A percentile compares a stretch with the other conserved stretches of the same genome.
Conservation (phyloP, 2,113 vertebrate species). For the Nycticebus coucang region DNA sequence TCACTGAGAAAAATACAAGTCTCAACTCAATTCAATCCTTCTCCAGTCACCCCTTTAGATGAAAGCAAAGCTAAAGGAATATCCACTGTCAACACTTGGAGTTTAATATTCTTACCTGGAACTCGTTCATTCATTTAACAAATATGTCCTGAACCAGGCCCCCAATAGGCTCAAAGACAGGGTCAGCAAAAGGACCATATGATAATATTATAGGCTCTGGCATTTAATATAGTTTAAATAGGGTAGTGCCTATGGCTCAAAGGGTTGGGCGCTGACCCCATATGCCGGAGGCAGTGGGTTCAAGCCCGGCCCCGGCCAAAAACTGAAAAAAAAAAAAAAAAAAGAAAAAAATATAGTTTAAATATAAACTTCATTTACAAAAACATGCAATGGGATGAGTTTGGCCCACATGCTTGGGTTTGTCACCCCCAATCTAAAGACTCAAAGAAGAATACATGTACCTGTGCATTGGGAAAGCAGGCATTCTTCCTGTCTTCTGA, state of each 20-base stretch:
- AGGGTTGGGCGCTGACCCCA: no score
- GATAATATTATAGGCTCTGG: not conserved
- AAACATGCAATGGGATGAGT: not conserved
- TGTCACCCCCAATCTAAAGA: not conserved
- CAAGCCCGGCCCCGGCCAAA: no score
- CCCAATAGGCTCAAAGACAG: not conserved
- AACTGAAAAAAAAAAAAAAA: no score
- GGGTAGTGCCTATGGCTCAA: no score
- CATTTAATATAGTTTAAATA: no score
- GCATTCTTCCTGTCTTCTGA: not conserved
- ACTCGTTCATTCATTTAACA: not conserved
- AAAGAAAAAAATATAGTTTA: no score
- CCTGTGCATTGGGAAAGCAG: not conserved
- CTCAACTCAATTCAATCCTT: not conserved
- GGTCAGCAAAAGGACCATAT: not conserved
- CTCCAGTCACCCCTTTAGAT: no score
- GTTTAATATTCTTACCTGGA: not conserved
- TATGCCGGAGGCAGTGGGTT: no score
- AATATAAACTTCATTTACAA: not conserved
- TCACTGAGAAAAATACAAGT: fast-evolving
- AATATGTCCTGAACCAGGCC: not conserved
- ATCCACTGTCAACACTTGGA: no score
- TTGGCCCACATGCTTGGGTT: not conserved
- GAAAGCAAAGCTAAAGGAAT: not conserved
- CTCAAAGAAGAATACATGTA: not conserved